Conservation (phyloP, 2,113 vertebrate genomes). For the Rhombomys opimus region DNA sequence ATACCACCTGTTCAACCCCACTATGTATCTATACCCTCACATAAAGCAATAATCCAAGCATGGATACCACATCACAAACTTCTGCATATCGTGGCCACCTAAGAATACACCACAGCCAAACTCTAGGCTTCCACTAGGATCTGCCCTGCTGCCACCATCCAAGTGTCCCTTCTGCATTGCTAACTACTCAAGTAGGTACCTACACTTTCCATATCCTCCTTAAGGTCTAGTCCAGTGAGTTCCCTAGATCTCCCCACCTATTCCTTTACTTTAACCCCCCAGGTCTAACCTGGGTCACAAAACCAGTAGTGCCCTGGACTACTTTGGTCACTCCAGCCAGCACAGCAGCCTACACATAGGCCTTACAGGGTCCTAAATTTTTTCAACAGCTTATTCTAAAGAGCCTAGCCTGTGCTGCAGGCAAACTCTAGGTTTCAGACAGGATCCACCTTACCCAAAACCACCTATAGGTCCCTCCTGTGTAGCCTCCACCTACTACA, state of each 20-base stretch:
- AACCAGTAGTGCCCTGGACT: background rate
- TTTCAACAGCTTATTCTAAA: background rate
- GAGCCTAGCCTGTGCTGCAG: background rate
- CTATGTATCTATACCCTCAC: background rate
- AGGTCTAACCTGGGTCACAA: background rate
- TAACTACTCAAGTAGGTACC: background rate
- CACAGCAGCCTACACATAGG: background rate
- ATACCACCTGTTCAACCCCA: background rate
- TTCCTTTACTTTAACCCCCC: background rate
- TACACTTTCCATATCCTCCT: background rate
- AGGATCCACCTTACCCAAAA: background rate
- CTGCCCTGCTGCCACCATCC: background rate
- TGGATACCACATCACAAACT: background rate
- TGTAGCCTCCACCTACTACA: background rate
- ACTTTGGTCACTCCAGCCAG: background rate
- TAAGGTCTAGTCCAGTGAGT: background rate
- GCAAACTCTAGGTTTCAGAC: background rate
- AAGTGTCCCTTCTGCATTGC: background rate
- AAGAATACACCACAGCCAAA: background rate
- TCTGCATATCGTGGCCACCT: background rate
- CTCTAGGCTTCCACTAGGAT: background rate
- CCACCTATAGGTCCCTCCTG: background rate
- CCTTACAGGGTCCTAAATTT: background rate
- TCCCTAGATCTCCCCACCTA: background rate
- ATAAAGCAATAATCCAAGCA: background rate